Evolutionary conservation across 1,140 invertebrate species (phyloP), one percentile per base, ranked within the genome.

Genomic region (Trachymyrmex cornetzi): DNA sequence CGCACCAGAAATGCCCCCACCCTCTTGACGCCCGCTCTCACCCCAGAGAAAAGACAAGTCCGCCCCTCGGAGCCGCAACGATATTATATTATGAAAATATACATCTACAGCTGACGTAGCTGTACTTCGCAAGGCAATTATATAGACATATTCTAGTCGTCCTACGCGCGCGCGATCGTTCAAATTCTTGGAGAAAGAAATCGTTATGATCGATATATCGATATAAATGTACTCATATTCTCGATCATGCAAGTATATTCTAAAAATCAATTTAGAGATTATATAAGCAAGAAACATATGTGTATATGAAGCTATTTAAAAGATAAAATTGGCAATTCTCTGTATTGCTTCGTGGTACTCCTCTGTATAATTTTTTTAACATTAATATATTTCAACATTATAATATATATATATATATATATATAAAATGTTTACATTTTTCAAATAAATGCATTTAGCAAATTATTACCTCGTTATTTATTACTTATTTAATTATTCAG

Each of bases 1-100:
- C 57, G 50, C 59, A 53, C 48, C 55, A 74, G 80, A 75, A 84
- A 50, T 24, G 55, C 80, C 69, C 63, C 30, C 67, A 79, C 74
- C 67, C 81, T 87, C 79, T 88, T 59, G 81, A 84, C 75, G 81
- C 87, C 87, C 86, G 82, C 75, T 89, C 75, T 89, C 88, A 86
- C 88, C 90, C 92, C 87, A 84, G 82, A 66, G 69, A 91, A 88
- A 85, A 91, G 88, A 85, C 16, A 89, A 84, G 74, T 86, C 86
- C 87, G 57, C 77, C 87, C 89, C 87, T 85, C 38, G 12, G 85
- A 84, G 88, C 88, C 92, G 88, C 92, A 90, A 77, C 91, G 92
- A 93, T 94, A 94, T 94, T 94, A 93, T 90, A 93, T 94, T 94
- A 93, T 94, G 92, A 93, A 93, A 91, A 91, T 91, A 90, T 89